Percentiles rank a stretch among this genome's conserved stretches.
These are phyloP conservation scores for Chloropsis cyanopogon DNA, from an alignment of 2,113 vertebrate genomes.

Conservation along the genomic window DNA sequence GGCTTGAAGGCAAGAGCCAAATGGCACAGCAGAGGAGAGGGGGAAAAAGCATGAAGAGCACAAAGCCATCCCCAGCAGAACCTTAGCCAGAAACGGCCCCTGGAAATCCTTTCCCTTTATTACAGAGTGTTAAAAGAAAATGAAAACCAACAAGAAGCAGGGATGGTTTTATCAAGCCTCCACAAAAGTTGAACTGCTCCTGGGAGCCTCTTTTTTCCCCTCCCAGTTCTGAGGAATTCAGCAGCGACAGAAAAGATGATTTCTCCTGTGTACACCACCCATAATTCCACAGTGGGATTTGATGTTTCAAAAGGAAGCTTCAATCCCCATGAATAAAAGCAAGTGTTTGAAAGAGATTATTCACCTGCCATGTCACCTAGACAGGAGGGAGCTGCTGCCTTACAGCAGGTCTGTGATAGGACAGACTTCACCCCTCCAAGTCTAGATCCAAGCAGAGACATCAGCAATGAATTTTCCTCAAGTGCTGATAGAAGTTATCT, in stretches of 20 bases:
- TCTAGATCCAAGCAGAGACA: not conserved
- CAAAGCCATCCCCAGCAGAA: not conserved
- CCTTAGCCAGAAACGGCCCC: not conserved
- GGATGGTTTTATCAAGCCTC: not conserved
- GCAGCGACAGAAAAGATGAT: not conserved
- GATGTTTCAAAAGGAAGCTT: not conserved
- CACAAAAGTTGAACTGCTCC: not conserved
- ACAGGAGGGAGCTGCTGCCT: not conserved
- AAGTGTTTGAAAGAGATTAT: not conserved
- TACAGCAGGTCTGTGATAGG: not conserved
- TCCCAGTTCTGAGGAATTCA: not conserved
- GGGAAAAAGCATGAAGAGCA: not conserved
- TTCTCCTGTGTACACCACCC: not conserved
- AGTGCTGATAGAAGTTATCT: not conserved
- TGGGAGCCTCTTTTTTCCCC: not conserved
- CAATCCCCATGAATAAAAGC: not conserved
- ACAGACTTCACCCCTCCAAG: not conserved
- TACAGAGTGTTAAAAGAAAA: not conserved
- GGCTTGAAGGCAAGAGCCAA: not conserved
- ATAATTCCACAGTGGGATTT: not conserved
- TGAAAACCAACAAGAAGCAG: not conserved
- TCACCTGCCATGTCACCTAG: not conserved
- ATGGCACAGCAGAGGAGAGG: not conserved
- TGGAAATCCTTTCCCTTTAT: conserved; percentile 13
- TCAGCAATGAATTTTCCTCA: not conserved